phyloP scores from a whole-genome alignment of 2,113 vertebrate species.

The Boulengeromyrus knoepffleri region DNA sequence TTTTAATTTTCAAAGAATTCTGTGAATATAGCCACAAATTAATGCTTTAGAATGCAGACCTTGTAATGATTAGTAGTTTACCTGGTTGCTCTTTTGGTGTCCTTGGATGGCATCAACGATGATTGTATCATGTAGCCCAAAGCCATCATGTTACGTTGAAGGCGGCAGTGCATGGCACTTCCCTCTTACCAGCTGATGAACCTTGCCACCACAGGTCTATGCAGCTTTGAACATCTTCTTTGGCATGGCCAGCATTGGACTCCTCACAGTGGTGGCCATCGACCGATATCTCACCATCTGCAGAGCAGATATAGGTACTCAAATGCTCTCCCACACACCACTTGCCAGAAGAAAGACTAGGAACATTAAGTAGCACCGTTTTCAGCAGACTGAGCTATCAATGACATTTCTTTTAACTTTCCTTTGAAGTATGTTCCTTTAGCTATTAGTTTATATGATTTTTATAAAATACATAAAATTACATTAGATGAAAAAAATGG shows the following conservation, averaged over 20 bases:
- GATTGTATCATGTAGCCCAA: background rate
- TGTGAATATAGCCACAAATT: background rate
- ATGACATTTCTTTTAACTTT: background rate
- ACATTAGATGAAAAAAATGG: too few relatives aligned
- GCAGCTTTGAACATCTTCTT: conserved; percentile 97
- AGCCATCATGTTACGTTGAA: background rate
- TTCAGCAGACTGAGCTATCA: background rate
- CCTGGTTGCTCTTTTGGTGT: background rate
- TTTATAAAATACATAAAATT: background rate
- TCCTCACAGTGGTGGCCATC: conserved; percentile 85
- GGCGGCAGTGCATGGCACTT: background rate
- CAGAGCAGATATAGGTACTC: conserved; percentile 77
- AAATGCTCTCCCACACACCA: background rate
- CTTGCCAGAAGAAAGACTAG: background rate
- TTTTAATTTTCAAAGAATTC: background rate
- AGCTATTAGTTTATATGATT: background rate
- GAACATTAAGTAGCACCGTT: background rate
- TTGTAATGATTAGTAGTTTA: background rate
- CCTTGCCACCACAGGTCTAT: conserved; percentile 71
- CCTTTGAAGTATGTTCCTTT: background rate
- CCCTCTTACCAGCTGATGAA: background rate
- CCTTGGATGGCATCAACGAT: background rate
- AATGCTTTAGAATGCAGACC: background rate
- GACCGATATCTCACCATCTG: conserved; percentile 89
- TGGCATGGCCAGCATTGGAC: conserved; percentile 94